Evolutionary conservation across 2,888 invertebrate species (phyloP).

Genomic region (Apotomis capreana): DNA sequence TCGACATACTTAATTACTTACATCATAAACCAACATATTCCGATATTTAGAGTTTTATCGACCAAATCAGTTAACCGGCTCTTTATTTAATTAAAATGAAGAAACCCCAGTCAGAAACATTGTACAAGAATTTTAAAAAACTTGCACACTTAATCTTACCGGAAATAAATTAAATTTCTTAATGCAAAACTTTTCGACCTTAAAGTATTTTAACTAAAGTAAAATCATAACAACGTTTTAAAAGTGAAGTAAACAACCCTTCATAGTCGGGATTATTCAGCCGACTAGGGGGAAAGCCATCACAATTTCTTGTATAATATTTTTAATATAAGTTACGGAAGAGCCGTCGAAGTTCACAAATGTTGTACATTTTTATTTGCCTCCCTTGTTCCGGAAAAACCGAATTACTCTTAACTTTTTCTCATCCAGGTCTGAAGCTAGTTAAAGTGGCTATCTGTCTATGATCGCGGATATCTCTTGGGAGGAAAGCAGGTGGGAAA

Average conservation of each 20-base stretch:
- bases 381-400: slow-evolving; percentile 47
- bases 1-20: too few relatives aligned
- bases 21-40: too few relatives aligned
- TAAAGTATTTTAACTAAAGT: slow-evolving; percentile 29
- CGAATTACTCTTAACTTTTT: slow-evolving; percentile 55
- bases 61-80: not conserved
- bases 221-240: slow-evolving; percentile 47
- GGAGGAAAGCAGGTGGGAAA: not conserved
- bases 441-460: slow-evolving; percentile 38
- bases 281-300: slow-evolving; percentile 46
- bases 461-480: slow-evolving; percentile 32
- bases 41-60: too few relatives aligned
- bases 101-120: not conserved
- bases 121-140: not conserved
- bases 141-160: not conserved
- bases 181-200: slow-evolving; percentile 11
- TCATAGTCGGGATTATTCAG: slow-evolving; percentile 31
- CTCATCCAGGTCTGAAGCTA: slow-evolving; percentile 49
- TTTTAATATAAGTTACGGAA: slow-evolving; percentile 63
- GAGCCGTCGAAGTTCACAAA: slow-evolving; percentile 55
- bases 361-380: slow-evolving; percentile 55
- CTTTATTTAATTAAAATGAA: not conserved
- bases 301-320: slow-evolving; percentile 59
- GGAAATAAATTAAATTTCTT: slow-evolving; percentile 14
- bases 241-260: slow-evolving; percentile 44